These are phyloP conservation scores for Pseudorectes ferrugineus DNA, from an alignment of 2,113 vertebrate genomes.

Conservation along the genomic window DNA sequence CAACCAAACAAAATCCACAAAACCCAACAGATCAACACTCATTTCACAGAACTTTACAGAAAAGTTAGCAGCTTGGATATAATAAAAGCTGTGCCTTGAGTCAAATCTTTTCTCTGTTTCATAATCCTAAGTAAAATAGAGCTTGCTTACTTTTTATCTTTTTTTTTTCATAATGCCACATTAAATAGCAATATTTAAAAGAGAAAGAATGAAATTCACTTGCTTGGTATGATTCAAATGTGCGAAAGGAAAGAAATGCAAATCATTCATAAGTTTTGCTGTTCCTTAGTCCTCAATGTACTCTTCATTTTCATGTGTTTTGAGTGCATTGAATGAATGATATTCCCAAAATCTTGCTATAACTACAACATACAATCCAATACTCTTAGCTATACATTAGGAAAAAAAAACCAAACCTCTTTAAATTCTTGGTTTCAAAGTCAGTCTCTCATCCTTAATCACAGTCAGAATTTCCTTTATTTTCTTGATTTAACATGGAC, in stretches of 20 bases:
- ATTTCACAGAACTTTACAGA: not conserved
- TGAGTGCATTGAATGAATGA: not conserved
- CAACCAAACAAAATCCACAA: not conserved
- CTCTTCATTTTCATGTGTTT: not conserved
- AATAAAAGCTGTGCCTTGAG: not conserved
- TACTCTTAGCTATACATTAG: not conserved
- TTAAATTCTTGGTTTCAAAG: not conserved
- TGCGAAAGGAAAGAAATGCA: not conserved
- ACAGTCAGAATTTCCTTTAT: not conserved
- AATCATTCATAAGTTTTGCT: not conserved
- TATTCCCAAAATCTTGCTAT: not conserved
- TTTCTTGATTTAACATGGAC: not conserved
- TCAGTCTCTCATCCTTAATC: not conserved
- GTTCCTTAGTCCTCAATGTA: not conserved
- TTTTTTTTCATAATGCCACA: not conserved
- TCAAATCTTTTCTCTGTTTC: not conserved
- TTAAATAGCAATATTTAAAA: not conserved
- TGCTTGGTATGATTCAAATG: not conserved
- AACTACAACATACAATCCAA: not conserved
- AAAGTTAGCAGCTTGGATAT: not conserved
- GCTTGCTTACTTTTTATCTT: not conserved
- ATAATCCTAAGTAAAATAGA: not conserved
- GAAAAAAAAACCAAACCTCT: not conserved
- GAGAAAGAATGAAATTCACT: not conserved
- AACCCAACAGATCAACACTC: not conserved